Evolutionary conservation across 2,113 vertebrate species (phyloP), one percentile per base, ranked within the genome.

Genomic region (Chaetops frenatus): DNA sequence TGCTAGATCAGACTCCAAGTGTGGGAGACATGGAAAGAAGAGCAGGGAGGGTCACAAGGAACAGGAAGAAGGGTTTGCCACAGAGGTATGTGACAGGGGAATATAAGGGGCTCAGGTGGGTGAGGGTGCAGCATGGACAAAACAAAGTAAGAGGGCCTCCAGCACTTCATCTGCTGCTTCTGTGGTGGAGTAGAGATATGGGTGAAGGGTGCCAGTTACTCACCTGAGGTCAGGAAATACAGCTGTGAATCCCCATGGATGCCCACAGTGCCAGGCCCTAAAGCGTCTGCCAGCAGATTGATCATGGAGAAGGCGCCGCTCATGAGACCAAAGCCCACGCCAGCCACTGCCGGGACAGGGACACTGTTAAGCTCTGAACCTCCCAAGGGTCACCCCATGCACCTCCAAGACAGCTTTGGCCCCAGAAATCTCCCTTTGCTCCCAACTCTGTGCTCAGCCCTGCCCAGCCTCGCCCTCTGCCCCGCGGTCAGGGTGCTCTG

Each of bases 301-400:
- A 98, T 98, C 97, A 98, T 98, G 72, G 98, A 98, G 95, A 98
- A 98, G 38, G 98, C 98, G 3, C 98, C 98, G 0, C 98, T 98
- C 97, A 98, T 98, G 82, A 98, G 98, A 22, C 98, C 98, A 11
- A 98, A 98, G 61, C 98, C 98, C 66, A 98, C 96, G 0, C 98
- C 98, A 74, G 98, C 98, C 97, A 98, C 98, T 98, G 91, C 23
- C 14, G 0, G 57, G 53, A 91, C 12, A 92, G 21, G 40, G 24
- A 85, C 56, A 69, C 6, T 0, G 1, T 94, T 66, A 94, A 54
- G 15, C 10, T 25, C 20, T 29, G 16, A 95, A 48, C 38, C 54
- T n/a, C 28, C 11, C 35, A 76, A 17, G 9, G 18, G 33, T 29
- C 48, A 53, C 11, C 17, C 35, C 64, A 83, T 4, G 1, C 24